Conservation (phyloP, 2,888 invertebrate species). For the Chrysotoxum bicinctum region DNA sequence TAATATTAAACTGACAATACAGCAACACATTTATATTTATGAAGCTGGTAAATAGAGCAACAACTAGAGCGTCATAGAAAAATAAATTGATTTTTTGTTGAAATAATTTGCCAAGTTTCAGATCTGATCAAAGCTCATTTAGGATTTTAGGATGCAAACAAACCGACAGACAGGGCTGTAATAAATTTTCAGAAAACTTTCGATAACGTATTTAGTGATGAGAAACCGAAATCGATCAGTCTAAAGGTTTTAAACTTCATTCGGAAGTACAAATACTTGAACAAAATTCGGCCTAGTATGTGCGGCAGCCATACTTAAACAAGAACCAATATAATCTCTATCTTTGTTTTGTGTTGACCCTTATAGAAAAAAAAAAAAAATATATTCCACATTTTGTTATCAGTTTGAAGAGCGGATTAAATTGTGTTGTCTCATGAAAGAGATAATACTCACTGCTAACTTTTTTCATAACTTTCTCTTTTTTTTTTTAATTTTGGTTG, state of each 20-base stretch:
- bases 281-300: neutral
- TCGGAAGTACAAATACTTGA: slow-evolving; percentile 16
- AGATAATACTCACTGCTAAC: slow-evolving; percentile 5
- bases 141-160: slow-evolving; percentile 21
- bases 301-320: neutral
- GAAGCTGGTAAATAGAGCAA: slow-evolving; percentile 17
- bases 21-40: slow-evolving; percentile 7
- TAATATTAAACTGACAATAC: neutral
- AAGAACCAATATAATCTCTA: slow-evolving; percentile 24
- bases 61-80: neutral
- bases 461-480: neutral
- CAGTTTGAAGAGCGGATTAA: slow-evolving; percentile 24
- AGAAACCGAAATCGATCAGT: slow-evolving; percentile 31
- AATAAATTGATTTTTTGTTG: neutral
- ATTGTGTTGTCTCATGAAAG: slow-evolving; percentile 10
- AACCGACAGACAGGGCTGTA: slow-evolving; percentile 54
- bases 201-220: slow-evolving; percentile 35
- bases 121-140: neutral
- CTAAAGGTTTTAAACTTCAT: slow-evolving; percentile 23
- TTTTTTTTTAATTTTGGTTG: neutral
- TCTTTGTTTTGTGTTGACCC: slow-evolving; percentile 55
- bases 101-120: neutral
- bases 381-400: slow-evolving; percentile 51
- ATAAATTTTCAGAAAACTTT: slow-evolving; percentile 47
- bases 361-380: slow-evolving; percentile 25